Percentiles rank a stretch among this genome's conserved stretches.
Conservation (phyloP, 2,113 vertebrate genomes). For the Macquaria australasica region DNA sequence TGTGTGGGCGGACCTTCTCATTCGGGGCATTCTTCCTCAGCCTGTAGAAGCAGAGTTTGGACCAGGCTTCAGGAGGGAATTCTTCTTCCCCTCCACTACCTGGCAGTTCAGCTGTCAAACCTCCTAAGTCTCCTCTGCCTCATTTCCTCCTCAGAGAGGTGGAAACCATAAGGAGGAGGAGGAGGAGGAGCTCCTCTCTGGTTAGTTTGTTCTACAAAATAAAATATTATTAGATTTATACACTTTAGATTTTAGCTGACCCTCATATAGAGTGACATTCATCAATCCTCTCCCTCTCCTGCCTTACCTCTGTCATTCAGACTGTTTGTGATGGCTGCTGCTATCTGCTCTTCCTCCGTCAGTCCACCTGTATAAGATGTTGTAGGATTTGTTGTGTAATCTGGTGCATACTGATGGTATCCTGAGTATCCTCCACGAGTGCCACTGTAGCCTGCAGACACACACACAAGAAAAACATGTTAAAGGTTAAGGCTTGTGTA, state of each 20-base stretch:
- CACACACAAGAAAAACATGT: neutral
- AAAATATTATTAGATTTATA: neutral
- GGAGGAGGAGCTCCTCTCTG: slow-evolving; percentile 52
- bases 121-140: slow-evolving; percentile 74
- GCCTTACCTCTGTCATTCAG: slow-evolving; percentile 87
- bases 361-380: slow-evolving; percentile 82
- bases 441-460: slow-evolving; percentile 65
- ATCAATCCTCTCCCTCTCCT: neutral
- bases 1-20: slow-evolving; percentile 13
- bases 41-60: neutral
- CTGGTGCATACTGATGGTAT: slow-evolving; percentile 42
- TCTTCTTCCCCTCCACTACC: neutral
- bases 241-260: neutral
- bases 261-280: neutral
- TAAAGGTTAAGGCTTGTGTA: neutral
- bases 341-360: slow-evolving; percentile 91
- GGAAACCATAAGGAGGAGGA: slow-evolving; percentile 64
- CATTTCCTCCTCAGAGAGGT: slow-evolving; percentile 65
- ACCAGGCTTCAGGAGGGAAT: neutral
- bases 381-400: slow-evolving; percentile 57
- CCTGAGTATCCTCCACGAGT: slow-evolving; percentile 18
- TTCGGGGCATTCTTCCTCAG: neutral
- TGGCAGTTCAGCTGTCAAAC: slow-evolving; percentile 69
- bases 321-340: slow-evolving; percentile 90
- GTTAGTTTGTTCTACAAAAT: slow-evolving; percentile 49